phyloP scores from a whole-genome alignment of 2,113 vertebrate species.

The Dicentrarchus labrax region DNA sequence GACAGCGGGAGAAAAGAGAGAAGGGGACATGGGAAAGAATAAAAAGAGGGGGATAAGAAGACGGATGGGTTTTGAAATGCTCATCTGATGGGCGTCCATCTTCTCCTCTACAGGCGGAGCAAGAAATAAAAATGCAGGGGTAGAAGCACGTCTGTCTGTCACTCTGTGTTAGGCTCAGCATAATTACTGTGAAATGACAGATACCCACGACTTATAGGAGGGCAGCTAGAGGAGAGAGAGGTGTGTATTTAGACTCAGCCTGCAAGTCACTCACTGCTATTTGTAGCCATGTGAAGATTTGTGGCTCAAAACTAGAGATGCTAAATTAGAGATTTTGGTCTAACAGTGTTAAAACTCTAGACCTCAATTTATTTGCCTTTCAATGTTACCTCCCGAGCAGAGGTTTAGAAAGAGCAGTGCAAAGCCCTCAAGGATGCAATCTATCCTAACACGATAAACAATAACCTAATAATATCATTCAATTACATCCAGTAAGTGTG shows the following conservation, averaged over 20 bases:
- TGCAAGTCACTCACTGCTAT: conserved; percentile 68
- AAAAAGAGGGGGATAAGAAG: conserved; percentile 45
- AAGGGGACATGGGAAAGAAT: conserved; percentile 32
- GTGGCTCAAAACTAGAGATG: conserved; percentile 25
- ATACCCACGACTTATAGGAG: conserved; percentile 70
- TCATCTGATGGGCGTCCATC: conserved; percentile 60
- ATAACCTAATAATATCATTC: conserved; percentile 22
- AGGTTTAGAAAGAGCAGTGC: conserved; percentile 13
- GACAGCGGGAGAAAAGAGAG: conserved; percentile 37
- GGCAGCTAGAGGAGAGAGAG: conserved; percentile 57
- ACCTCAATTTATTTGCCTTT: not conserved
- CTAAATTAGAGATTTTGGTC: conserved; percentile 9
- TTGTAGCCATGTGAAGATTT: conserved; percentile 42
- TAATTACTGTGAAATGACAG: conserved; percentile 84
- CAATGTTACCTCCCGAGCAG: conserved; percentile 5
- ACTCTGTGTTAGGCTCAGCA: conserved; percentile 80
- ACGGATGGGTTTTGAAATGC: conserved; percentile 63
- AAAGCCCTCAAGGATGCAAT: conserved; percentile 27
- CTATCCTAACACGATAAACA: conserved; percentile 17
- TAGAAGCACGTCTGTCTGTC: conserved; percentile 75
- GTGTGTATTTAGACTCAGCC: conserved; percentile 72
- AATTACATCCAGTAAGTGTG: conserved; percentile 19
- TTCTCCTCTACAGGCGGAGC: conserved; percentile 47
- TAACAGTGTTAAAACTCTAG: conserved; percentile 22
- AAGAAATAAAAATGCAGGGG: conserved; percentile 64